Evolutionary conservation across 1,140 invertebrate species (phyloP).

Genomic region (Teleopsis dalmanni): DNA sequence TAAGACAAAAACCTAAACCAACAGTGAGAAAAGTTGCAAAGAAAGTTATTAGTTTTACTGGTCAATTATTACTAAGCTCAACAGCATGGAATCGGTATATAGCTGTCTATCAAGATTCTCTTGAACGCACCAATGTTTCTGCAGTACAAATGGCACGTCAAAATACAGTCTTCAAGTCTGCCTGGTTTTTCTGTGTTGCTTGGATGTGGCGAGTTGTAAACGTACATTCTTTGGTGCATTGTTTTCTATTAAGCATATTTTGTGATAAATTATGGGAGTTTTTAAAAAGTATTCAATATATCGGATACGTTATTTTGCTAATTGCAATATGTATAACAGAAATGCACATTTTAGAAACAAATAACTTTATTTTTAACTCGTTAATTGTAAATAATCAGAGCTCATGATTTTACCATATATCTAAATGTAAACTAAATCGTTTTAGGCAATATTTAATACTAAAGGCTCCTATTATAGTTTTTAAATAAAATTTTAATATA

Average conservation of each 20-base stretch:
- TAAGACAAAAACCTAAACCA: slow-evolving; percentile 58
- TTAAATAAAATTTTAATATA: too few relatives aligned
- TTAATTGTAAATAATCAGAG: slow-evolving; percentile 11
- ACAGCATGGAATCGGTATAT: slow-evolving; percentile 75
- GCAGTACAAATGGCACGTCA: slow-evolving; percentile 47
- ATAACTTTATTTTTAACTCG: slow-evolving; percentile 48
- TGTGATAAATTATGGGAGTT: slow-evolving; percentile 72
- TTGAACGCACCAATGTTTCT: slow-evolving; percentile 56
- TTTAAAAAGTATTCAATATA: slow-evolving; percentile 56
- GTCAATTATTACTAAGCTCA: slow-evolving; percentile 63
- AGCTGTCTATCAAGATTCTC: slow-evolving; percentile 63
- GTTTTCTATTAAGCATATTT: slow-evolving; percentile 67
- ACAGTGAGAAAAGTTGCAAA: slow-evolving; percentile 55
- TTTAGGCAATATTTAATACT: too few relatives aligned
- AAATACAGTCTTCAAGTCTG: slow-evolving; percentile 51
- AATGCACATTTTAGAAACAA: slow-evolving; percentile 50
- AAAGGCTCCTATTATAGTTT: too few relatives aligned
- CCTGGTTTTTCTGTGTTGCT: slow-evolving; percentile 63
- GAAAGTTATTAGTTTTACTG: slow-evolving; percentile 58
- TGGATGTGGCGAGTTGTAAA: slow-evolving; percentile 72
- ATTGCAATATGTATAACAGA: slow-evolving; percentile 53
- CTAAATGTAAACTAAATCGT: too few relatives aligned
- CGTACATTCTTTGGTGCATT: slow-evolving; percentile 69
- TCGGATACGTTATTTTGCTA: slow-evolving; percentile 52
- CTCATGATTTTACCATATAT: too few relatives aligned